Percentiles rank a stretch among this genome's conserved stretches.
Conservation (phyloP, 2,888 invertebrate species). For the Ophion obscuratus region DNA sequence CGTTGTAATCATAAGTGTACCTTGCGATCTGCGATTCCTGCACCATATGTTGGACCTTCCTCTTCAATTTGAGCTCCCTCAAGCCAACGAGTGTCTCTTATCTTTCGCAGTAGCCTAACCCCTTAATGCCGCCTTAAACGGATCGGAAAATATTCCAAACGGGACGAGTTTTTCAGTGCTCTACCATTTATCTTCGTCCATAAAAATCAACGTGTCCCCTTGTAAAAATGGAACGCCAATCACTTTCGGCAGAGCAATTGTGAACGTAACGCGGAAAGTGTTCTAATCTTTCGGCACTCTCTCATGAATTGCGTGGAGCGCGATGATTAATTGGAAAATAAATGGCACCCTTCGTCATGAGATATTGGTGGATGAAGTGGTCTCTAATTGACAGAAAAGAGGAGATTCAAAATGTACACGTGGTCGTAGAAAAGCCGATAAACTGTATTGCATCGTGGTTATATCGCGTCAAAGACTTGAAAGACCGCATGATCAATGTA, state of each 20-base stretch:
- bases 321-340: background rate
- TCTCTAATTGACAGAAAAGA: slow-evolving; percentile 5
- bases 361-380: slow-evolving; percentile 3
- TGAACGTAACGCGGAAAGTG: background rate
- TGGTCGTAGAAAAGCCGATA: slow-evolving; percentile 12
- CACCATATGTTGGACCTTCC: too few relatives aligned
- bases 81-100: too few relatives aligned
- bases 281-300: background rate
- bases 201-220: background rate
- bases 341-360: background rate
- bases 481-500: slow-evolving; percentile 34
- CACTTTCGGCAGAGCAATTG: background rate
- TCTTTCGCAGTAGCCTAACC: too few relatives aligned
- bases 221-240: background rate
- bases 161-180: background rate
- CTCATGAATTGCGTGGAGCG: background rate
- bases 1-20: too few relatives aligned
- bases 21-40: too few relatives aligned
- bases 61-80: too few relatives aligned
- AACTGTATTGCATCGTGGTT: slow-evolving; percentile 22
- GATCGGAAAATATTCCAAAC: background rate
- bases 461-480: slow-evolving; percentile 26
- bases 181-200: background rate
- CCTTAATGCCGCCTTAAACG: background rate
- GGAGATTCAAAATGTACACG: slow-evolving; percentile 16